Base-by-base conservation (phyloP, 1,140 invertebrate species). In the Sesamia nonagrioides region DNA sequence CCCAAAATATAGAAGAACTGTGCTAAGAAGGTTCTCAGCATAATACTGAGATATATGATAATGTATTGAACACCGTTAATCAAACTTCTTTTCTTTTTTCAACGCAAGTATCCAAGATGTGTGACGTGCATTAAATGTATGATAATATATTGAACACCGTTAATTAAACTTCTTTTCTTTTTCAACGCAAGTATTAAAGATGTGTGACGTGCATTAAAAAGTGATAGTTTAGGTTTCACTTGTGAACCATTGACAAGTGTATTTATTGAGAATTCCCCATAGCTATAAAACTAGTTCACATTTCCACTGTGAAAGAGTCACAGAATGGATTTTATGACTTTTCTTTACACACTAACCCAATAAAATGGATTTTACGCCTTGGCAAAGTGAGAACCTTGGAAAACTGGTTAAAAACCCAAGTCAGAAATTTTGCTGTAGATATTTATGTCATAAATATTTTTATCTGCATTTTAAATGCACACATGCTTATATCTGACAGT, bases 341-440 rank as follows among this genome's bases (percentile, higher is more conserved):
- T 63, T 63, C 60, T 63, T 40, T 40, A 40, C 60, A 63, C 37
- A 40, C 60, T 40, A 63, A 63, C 60, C 37, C 42, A 63, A 63
- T 63, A 42, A 63, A 63, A 63, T 63, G 60, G 60, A 63, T 63
- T 42, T 63, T 63, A 63, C 37, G 60, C 60, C n/a, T 40, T 42
- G 60, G 60, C 9, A n/a, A 63, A 42, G n/a, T 63, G 35, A 63
- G 42, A 40, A 37, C 60, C 17, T 40, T 56, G 54, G 8, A 27
- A 56, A 56, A 13, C 21, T 27, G 18, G 21, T 7, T 27, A 27
- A 21, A 8, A 56, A 27, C 21, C 11, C 8, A 56, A 56, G 27
- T 27, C 18, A 15, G 45, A 48, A 56, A 21, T 56, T 27, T 33
- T 13, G 9, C 18, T 27, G 21, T 15, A 48, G 15, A 13, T 56